Evolutionary conservation across 2,888 invertebrate species (phyloP).

Genomic region (Drosophila kanekoi): DNA sequence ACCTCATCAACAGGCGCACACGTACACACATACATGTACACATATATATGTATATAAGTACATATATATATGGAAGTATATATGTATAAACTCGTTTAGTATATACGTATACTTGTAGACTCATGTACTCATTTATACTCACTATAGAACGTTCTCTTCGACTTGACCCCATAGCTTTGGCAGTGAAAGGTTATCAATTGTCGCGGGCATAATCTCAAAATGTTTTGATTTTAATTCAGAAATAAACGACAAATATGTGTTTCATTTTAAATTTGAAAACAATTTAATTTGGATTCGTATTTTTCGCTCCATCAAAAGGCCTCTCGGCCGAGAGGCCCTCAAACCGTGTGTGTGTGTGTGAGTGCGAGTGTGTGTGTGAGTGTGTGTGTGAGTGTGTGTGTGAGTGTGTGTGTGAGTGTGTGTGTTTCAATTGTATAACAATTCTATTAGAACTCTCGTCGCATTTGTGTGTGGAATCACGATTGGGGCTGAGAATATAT

Average conservation of each 20-base stretch:
- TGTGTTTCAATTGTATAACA: slow-evolving; percentile 4
- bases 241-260: slow-evolving; percentile 8
- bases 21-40: neutral
- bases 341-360: slow-evolving; percentile 2
- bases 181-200: slow-evolving; percentile 45
- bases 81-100: neutral
- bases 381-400: slow-evolving; percentile 2
- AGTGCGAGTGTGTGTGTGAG: neutral
- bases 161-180: slow-evolving; percentile 21
- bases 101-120: neutral
- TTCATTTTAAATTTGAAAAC: neutral
- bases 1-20: slow-evolving; percentile 25
- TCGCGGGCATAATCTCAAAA: slow-evolving; percentile 26
- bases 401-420: neutral
- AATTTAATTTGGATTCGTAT: neutral
- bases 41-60: neutral
- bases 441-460: neutral
- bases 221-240: slow-evolving; percentile 17
- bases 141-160: slow-evolving; percentile 10
- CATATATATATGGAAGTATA: neutral
- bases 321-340: slow-evolving; percentile 11
- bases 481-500: neutral
- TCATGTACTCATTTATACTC: neutral
- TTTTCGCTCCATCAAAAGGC: slow-evolving; percentile 5
- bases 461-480: neutral